Base-by-base conservation (phyloP, 2,797 vertebrate genomes). In the Calcarius lapponicus region DNA sequence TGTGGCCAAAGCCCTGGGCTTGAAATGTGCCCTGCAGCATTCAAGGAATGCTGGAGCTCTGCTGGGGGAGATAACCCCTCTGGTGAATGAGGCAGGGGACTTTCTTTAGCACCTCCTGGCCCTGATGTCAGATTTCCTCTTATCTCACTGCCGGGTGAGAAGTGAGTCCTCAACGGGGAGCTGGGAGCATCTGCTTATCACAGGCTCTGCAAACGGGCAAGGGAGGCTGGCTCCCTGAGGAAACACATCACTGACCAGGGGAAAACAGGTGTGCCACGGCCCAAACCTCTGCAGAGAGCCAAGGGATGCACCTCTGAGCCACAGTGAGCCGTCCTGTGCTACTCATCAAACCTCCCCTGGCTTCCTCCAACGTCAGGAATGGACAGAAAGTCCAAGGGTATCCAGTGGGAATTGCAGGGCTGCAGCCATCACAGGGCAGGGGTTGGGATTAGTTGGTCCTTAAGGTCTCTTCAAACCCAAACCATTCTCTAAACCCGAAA, bases 271-370 rank as follows among this genome's bases (percentile, higher is more conserved):
- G 31, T 28, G n/a, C 58, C 16, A 2, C 1, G 11, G 74, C 1
- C 2, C 15, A 72, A 40, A 67, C 2, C 78, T 43, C 71, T 38
- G 2, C 1, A 50, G 53, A 25, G 76, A 80, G 64, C 56, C 31
- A 7, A 13, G n/a, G 82, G 69, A 17, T 1, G 6, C 15, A 5
- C 4, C 43, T 13, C 58, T 0, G 5, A 53, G 60, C 20, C 61
- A 32, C 0, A 0, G 2, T 0, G 2, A 29, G 64, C 2, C n/a
- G 10, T 29, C n/a, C 72, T 0, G 32, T 1, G 3, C 40, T 28
- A 1, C 26, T 47, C 38, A n/a, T 4, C 31, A 0, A 11, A 57
- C 6, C 45, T 53, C 16, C 60, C 42, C 26, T 10, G 25, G n/a
- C 47, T 51, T 42, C 53, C 15, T 74, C 78, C 48, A 24, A 0